These are phyloP conservation scores for Sphaeramia orbicularis DNA, from an alignment of 2,797 vertebrate genomes.

Conservation along the genomic window DNA sequence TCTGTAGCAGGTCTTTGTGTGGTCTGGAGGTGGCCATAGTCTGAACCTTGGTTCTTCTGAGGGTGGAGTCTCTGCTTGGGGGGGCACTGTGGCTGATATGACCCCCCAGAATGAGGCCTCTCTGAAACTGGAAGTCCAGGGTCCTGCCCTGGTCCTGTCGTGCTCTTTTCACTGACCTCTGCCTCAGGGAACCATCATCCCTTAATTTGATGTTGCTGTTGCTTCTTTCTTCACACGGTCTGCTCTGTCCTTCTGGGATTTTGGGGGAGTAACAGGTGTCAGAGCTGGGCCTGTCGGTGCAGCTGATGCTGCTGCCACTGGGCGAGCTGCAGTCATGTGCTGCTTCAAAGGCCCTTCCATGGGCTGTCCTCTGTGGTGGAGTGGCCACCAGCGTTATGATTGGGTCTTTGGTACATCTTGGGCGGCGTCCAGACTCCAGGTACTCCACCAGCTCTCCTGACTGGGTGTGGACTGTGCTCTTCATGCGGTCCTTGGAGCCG, in stretches of 20 bases:
- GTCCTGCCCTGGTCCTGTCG: constrained; percentile 72
- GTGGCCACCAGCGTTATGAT: constrained; percentile 85
- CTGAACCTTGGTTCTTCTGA: constrained; percentile 59
- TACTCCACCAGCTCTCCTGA: constrained; percentile 90
- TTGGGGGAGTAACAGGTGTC: constrained; percentile 63
- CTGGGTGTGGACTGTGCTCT: constrained; percentile 52
- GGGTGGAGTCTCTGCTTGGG: constrained; percentile 78
- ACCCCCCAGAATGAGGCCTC: constrained; percentile 51
- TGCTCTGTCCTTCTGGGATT: constrained; percentile 75
- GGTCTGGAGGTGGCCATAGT: constrained; percentile 39
- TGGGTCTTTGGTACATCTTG: constrained; percentile 90
- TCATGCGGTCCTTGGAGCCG: constrained; percentile 82
- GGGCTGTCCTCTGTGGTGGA: constrained; percentile 69
- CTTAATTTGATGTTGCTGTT: constrained; percentile 48
- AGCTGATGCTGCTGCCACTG: constrained; percentile 66
- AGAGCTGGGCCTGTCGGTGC: constrained; percentile 49
- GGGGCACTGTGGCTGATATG: constrained; percentile 71
- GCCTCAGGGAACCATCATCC: constrained; percentile 75
- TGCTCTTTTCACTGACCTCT: constrained; percentile 74
- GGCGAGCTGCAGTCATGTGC: constrained; percentile 67
- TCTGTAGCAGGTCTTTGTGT: constrained; percentile 60
- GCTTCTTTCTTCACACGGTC: constrained; percentile 57
- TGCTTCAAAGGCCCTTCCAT: constrained; percentile 37
- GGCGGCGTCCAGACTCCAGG: constrained; percentile 90
- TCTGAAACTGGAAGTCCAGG: constrained; percentile 66